phyloP scores from a whole-genome alignment of 2,797 vertebrate genomes.

The Characodon lateralis region DNA sequence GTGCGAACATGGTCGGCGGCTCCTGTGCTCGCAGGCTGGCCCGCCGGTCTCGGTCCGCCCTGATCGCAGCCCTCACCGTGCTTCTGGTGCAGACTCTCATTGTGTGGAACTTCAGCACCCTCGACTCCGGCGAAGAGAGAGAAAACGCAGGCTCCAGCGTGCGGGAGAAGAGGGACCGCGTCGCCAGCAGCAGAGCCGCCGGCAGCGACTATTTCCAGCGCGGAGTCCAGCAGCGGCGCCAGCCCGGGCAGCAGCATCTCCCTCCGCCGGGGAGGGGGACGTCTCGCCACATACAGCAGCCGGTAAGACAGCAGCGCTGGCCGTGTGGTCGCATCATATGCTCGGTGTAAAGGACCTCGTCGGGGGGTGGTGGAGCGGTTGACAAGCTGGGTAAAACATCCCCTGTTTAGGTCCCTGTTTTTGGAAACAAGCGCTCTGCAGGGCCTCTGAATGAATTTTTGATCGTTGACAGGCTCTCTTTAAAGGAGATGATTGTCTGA shows the following conservation, averaged over 20 bases:
- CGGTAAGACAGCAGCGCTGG: conserved; percentile 70
- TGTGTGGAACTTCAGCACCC: conserved; percentile 94
- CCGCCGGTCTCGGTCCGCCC: conserved; percentile 89
- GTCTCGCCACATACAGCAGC: conserved; percentile 81
- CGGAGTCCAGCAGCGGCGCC: conserved; percentile 54
- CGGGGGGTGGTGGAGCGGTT: conserved; percentile 35
- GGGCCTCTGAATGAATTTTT: conserved; percentile 55
- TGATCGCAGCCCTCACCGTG: conserved; percentile 89
- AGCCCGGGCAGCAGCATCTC: conserved; percentile 58
- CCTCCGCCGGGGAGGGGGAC: conserved; percentile 77
- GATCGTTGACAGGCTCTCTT: conserved; percentile 45
- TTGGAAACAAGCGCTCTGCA: conserved; percentile 30
- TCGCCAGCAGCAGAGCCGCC: conserved; percentile 73
- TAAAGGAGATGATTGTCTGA: conserved; percentile 21
- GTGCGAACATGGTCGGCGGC: conserved; percentile 80
- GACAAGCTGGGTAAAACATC: conserved; percentile 53
- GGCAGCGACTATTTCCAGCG: conserved; percentile 74
- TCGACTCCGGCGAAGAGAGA: conserved; percentile 88
- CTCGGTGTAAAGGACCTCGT: conserved; percentile 11
- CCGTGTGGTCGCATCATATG: conserved; percentile 21
- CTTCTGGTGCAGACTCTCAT: conserved; percentile 92
- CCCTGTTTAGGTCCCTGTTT: conserved; percentile 15
- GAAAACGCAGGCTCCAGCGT: conserved; percentile 77
- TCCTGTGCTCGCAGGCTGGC: conserved; percentile 88
- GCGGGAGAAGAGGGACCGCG: conserved; percentile 82